Base-by-base conservation (phyloP, 2,113 vertebrate genomes). In the Pogonocichla stellata region DNA sequence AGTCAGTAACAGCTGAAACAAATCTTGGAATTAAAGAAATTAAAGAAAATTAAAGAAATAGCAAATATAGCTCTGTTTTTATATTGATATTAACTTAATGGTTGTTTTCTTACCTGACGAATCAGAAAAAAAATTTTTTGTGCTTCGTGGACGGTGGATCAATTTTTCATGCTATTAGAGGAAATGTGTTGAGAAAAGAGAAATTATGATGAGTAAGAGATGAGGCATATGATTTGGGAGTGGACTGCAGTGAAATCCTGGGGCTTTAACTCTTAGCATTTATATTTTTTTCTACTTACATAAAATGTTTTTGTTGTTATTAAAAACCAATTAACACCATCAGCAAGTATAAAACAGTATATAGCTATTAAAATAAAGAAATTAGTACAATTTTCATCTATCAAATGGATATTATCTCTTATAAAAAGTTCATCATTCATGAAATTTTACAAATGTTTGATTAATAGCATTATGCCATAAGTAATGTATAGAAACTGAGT, bases 161-260 rank as follows among this genome's bases (percentile, higher is more conserved):
- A 92, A 56, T 97, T 98, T 98, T 90, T 98, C 97, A 87, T 94
- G 98, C 99, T 99, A 42, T 53, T 29, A 48, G 58, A 83, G 23
- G 57, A 77, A 95, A 96, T 17, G 9, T n/a, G 48, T 87, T 88
- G 10, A 95, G 26, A 77, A 57, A 92, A 92, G 38, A 36, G 31
- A 75, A 92, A 91, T 42, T 3, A 77, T 17, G 51, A 60, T 65
- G 14, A 58, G 4, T 40, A 40, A 43, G 24, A 50, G 12, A 19
- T 73, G 53, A 71, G 8, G 15, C 1, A 3, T 4, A 56, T 70
- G 19, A 45, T 29, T 29, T 43, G 5, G 12, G 7, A 45, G 5
- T 64, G 14, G 14, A 51, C 34, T 48, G 10, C 12, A 80, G 20
- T 54, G 38, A 70, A 69, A 75, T 22, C 31, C 25, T 50, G 8